Base-by-base conservation (phyloP, 1,140 invertebrate species). In the Brachionus asplanchnoidis region DNA sequence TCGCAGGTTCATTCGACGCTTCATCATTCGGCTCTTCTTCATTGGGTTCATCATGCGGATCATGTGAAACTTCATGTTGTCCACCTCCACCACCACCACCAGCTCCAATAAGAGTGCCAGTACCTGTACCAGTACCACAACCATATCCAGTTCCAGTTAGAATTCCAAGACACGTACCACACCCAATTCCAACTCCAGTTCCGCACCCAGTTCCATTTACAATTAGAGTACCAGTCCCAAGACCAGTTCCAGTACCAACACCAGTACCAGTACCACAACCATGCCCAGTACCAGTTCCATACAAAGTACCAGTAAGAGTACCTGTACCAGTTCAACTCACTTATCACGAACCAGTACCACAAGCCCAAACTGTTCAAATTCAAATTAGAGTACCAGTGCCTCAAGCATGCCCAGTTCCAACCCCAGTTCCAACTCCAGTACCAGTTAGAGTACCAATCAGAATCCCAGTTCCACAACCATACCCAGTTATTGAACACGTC, bases 71-170 rank as follows among this genome's bases (percentile, higher is more conserved):
- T 46, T 46, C 44, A 46, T 46, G 44, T n/a, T 46, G 44, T 46
- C 44, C 44, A 46, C 44, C 32, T 36, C 32, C 44, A 46, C 44
- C 44, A 12, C 44, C 44, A 46, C 44, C 44, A 46, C 44, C 44
- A 46, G 11, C 44, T 14, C 44, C 66, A 70, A 12, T 11, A 70
- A 26, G 23, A 70, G 23, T 70, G 23, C 66, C 66, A 28, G 66
- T 70, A 28, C 70, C 70, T 40, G 70, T 75, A 6, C 36, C 70
- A 75, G 70, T 75, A 20, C 70, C 70, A 75, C 32, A 42, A 42
- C 32, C 11, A 75, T 14, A 17, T n/a, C 70, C 70, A 75, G 70
- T 75, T 1, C 65, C 65, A 68, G 12, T 14, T 4, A 26, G 23
- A 68, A 32, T 68, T 0, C 65, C 65, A 68, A 28, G 32, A 28